Percentiles rank a stretch among this genome's conserved stretches.
Conservation (phyloP, 2,113 vertebrate species). For the Mungos mungo region DNA sequence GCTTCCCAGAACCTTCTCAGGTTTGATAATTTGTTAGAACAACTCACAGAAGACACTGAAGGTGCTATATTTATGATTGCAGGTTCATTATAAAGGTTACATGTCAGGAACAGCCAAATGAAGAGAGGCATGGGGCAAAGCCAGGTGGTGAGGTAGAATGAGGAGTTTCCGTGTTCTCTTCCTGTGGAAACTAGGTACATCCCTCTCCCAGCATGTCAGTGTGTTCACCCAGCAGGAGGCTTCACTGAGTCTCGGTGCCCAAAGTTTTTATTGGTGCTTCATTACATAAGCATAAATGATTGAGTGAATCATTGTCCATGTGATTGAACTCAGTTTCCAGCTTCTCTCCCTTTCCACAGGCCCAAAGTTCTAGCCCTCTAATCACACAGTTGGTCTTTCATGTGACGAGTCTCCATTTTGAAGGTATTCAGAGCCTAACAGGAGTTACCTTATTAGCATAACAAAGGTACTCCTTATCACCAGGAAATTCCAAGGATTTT, state of each 20-base stretch:
- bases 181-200: background rate
- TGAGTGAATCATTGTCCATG: background rate
- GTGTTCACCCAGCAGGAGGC: background rate
- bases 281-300: background rate
- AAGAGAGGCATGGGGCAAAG: background rate
- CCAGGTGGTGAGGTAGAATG: no score
- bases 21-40: background rate
- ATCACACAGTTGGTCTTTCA: background rate
- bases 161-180: background rate
- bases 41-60: background rate
- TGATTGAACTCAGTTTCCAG: background rate
- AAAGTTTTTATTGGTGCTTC: background rate
- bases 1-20: background rate
- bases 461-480: background rate
- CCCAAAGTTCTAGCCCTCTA: background rate
- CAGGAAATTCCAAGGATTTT: background rate
- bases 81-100: background rate
- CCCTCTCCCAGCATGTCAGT: background rate
- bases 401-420: background rate
- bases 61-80: background rate
- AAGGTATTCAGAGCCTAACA: background rate
- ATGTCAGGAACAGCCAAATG: background rate
- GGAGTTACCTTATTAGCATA: background rate
- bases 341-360: background rate
- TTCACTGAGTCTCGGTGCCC: background rate